Base-by-base conservation (phyloP, 2,888 invertebrate genomes). In the Hirtodrosophila confusa region DNA sequence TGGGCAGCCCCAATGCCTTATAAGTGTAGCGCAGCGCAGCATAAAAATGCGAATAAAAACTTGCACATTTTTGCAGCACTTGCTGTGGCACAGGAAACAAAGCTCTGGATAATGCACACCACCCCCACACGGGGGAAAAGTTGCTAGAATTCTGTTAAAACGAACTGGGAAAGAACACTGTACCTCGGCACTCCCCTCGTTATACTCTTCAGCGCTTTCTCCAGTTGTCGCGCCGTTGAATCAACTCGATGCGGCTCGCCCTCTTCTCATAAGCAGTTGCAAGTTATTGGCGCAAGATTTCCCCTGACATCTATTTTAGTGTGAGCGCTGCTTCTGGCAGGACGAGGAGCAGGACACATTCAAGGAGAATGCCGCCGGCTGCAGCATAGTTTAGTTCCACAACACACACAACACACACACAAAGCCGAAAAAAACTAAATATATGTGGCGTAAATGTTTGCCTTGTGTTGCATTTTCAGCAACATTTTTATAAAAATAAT, bases 231-330 rank as follows among this genome's bases (percentile, higher is more conserved):
- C 82, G 54, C 40, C 48, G 55, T 51, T 66, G 75, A 58, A 55
- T 75, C 75, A 70, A 49, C 58, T 60, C 48, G 45, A 43, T 74
- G 56, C 43, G 47, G 47, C 62, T 62, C 41, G 44, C 41, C 41
- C 63, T 78, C 66, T 67, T 58, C 79, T 86, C 86, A 84, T 82
- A 84, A 84, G 86, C 82, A 86, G 78, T 84, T 75, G 82, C 85
- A 84, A 86, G 79, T 84, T 84, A 84, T 86, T 86, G 84, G 69
- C 79, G 53, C 70, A 71, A 84, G 86, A 84, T 84, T 84, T 84
- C 86, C 84, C 84, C 66, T 69, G 83, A 66, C 83, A 51, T 65
- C 65, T 64, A 54, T 68, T 55, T 73, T 41, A n/a, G 39, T 63
- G 49, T 40, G 39, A 11, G 43, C 33, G 33, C 23, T 35, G 24